Conservation (phyloP, 2,888 invertebrate genomes). For the Amaurobius ferox region DNA sequence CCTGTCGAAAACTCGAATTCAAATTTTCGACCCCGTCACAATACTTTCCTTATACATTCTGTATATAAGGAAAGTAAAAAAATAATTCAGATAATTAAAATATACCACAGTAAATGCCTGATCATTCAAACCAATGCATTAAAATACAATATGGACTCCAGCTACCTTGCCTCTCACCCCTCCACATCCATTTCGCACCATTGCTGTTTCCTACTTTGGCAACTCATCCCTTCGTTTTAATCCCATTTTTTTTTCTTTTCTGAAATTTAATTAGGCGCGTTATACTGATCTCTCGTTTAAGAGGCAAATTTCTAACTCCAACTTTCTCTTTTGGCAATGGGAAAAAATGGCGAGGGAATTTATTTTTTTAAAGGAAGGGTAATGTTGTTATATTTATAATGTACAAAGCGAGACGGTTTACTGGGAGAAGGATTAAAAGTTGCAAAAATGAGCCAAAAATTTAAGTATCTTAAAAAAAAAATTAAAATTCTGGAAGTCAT, state of each 20-base stretch:
- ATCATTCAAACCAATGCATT: conserved; percentile 21
- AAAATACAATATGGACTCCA: no score
- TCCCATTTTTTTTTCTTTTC: neutral
- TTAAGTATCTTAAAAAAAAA: no score
- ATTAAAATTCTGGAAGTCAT: no score
- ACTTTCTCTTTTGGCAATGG: neutral
- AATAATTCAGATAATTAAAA: no score
- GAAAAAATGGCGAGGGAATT: neutral
- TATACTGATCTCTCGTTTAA: conserved; percentile 10
- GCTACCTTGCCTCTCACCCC: neutral
- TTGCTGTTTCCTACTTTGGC: neutral
- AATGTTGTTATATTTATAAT: conserved; percentile 14
- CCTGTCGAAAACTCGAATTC: no score
- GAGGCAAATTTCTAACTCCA: neutral
- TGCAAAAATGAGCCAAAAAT: no score
- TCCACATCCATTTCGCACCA: no score
- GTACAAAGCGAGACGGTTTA: neutral
- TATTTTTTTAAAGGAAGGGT: neutral
- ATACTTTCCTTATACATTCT: no score
- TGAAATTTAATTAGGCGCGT: conserved; percentile 13
- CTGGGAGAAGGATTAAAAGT: neutral
- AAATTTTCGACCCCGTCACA: no score
- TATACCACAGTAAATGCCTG: conserved; percentile 15
- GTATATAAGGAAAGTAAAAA: no score
- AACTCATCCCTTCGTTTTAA: conserved; percentile 4